Base-by-base conservation (phyloP, 2,797 vertebrate species). In the Passerculus sandwichensis region DNA sequence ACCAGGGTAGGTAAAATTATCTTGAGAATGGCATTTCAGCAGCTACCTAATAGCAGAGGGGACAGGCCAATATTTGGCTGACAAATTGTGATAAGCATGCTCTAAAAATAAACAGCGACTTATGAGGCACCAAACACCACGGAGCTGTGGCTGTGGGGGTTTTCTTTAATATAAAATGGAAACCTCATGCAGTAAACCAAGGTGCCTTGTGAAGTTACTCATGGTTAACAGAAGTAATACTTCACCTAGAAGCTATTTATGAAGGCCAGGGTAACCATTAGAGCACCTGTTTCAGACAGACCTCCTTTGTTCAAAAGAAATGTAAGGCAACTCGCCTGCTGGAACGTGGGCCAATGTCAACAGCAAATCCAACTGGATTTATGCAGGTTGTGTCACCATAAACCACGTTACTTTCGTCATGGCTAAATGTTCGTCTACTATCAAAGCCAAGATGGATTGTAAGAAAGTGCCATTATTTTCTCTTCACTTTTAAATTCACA, bases 201-300 rank as follows among this genome's bases (percentile, higher is more conserved):
- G 38, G 70, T 62, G 60, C 45, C 42, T 60, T 81, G 38, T 85
- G 62, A 94, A 96, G 53, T 80, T 88, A 92, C 40, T 21, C 60
- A 70, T 38, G 53, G 73, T 71, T 62, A 72, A 61, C 36, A 91
- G 62, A 85, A 91, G 76, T 72, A 85, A 91, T 85, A 88, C 76
- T 88, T 95, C 91, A 95, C 70, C 73, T 78, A 85, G 93, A 94
- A 95, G 77, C 51, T 93, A 89, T 96, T 92, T 89, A 85, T 80
- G 56, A 94, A 94, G 62, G 69, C 76, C 2, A 0, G 44, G 17
- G 81, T 69, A 92, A 89, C 73, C 76, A 86, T 86, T 81, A 90
- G 70, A 94, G 82, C 92, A 96, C 91, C 92, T 96, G 89, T 72
- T 93, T 94, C 64, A 57, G 92, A 96, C 91, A 96, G 93, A 66